These are phyloP conservation scores for Leptinotarsa defecta DNA, from an alignment of 1,140 invertebrate species.

Conservation along the genomic window DNA sequence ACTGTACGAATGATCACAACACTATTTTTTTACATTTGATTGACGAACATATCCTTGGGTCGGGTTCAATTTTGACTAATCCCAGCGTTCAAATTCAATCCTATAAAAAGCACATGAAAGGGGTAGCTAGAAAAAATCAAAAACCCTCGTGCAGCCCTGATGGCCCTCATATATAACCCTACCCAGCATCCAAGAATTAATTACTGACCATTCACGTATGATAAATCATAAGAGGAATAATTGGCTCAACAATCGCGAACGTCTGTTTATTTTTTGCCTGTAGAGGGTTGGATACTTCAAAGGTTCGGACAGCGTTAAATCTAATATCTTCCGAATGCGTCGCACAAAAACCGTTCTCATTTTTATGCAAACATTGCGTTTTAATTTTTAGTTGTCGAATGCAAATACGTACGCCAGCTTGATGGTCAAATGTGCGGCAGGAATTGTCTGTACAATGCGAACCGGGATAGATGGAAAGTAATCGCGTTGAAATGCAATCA, in stretches of 20 bases:
- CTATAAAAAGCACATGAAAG: no score
- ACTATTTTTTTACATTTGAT: no score
- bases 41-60: no score
- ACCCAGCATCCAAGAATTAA: constrained; percentile 9
- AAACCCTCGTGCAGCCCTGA: not conserved
- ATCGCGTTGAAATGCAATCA: not conserved
- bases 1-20: no score
- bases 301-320: constrained; percentile 11
- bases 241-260: not conserved
- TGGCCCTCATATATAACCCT: not conserved
- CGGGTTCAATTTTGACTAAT: no score
- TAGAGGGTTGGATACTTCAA: constrained; percentile 5
- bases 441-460: not conserved
- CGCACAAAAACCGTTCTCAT: constrained; percentile 10
- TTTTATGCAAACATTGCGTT: constrained; percentile 21
- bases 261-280: constrained; percentile 3
- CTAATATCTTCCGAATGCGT: constrained; percentile 11
- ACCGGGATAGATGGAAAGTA: not conserved
- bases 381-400: constrained; percentile 23
- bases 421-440: constrained; percentile 6
- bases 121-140: no score
- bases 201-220: constrained; percentile 17
- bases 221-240: constrained; percentile 19
- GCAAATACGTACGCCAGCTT: constrained; percentile 14
- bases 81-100: no score